phyloP scores from a whole-genome alignment of 2,113 vertebrate genomes.

The Toxotes chatareus region DNA sequence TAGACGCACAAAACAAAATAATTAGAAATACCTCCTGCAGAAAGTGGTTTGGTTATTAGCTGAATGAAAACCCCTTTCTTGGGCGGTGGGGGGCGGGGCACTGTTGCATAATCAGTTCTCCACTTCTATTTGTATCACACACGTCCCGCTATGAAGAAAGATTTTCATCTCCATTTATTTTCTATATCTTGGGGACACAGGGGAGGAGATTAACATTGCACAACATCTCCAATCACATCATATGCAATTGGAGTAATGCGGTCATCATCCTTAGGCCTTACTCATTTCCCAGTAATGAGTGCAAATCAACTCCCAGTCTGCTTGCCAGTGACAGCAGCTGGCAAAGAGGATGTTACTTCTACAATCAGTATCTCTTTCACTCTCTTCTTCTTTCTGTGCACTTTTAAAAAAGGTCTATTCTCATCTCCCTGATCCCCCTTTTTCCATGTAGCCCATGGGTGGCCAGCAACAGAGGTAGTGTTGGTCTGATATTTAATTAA shows the following conservation, averaged over 20 bases:
- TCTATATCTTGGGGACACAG: slow-evolving; percentile 71
- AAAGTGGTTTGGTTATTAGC: slow-evolving; percentile 37
- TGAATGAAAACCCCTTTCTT: slow-evolving; percentile 21
- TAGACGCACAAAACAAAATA: slow-evolving; percentile 8
- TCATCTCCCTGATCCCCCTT: background rate
- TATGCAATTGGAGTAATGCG: slow-evolving; percentile 72
- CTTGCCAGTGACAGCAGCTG: slow-evolving; percentile 78
- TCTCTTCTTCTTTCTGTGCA: slow-evolving; percentile 28
- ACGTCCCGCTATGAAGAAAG: slow-evolving; percentile 47
- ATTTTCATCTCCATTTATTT: slow-evolving; percentile 75
- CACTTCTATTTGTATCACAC: slow-evolving; percentile 62
- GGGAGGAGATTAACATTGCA: slow-evolving; percentile 70
- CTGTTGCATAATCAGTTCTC: slow-evolving; percentile 65
- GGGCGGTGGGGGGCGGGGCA: background rate
- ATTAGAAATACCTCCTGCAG: slow-evolving; percentile 34
- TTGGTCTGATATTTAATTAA: slow-evolving; percentile 80
- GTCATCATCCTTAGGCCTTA: slow-evolving; percentile 78
- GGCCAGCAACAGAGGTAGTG: slow-evolving; percentile 62
- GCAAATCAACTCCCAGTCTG: slow-evolving; percentile 83
- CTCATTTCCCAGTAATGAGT: slow-evolving; percentile 82
- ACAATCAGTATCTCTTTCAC: slow-evolving; percentile 47
- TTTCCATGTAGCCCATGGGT: slow-evolving; percentile 56
- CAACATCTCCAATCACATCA: slow-evolving; percentile 76
- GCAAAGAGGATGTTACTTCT: slow-evolving; percentile 58
- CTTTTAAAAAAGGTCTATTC: slow-evolving; percentile 37